phyloP scores from a whole-genome alignment of 1,140 invertebrate genomes.

The Lepidurus packardi region DNA sequence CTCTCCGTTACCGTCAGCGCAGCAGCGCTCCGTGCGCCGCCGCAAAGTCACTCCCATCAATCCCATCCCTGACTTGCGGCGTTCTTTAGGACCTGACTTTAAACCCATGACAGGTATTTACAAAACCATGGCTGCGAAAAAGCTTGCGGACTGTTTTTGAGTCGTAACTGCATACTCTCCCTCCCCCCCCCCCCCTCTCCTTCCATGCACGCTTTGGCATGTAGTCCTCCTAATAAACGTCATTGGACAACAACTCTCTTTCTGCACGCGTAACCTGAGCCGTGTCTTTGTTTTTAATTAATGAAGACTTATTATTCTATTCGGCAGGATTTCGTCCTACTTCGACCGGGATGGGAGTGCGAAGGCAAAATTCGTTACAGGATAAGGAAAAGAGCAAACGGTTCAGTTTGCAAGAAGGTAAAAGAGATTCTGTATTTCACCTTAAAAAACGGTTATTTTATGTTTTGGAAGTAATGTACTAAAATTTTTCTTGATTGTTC shows the following conservation, averaged over 20 bases:
- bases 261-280: conserved; percentile 24
- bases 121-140: not conserved
- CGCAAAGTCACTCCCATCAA: conserved; percentile 47
- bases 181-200: no score
- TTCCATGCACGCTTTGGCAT: not conserved
- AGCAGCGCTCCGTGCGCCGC: not conserved
- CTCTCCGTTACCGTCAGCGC: not conserved
- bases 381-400: conserved; percentile 32
- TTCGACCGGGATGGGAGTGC: conserved; percentile 16
- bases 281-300: not conserved
- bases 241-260: conserved; percentile 12
- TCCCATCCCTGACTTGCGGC: conserved; percentile 77
- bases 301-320: conserved; percentile 6
- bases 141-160: no score
- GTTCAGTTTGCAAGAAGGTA: conserved; percentile 32
- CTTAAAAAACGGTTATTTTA: not conserved
- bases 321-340: not conserved
- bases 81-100: conserved; percentile 46
- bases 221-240: not conserved
- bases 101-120: conserved; percentile 36
- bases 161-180: no score
- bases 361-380: conserved; percentile 33
- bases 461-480: not conserved
- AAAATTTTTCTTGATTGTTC: no score
- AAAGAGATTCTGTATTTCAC: not conserved